Base-by-base conservation (phyloP, 2,113 vertebrate genomes). In the Pontoporia blainvillei region DNA sequence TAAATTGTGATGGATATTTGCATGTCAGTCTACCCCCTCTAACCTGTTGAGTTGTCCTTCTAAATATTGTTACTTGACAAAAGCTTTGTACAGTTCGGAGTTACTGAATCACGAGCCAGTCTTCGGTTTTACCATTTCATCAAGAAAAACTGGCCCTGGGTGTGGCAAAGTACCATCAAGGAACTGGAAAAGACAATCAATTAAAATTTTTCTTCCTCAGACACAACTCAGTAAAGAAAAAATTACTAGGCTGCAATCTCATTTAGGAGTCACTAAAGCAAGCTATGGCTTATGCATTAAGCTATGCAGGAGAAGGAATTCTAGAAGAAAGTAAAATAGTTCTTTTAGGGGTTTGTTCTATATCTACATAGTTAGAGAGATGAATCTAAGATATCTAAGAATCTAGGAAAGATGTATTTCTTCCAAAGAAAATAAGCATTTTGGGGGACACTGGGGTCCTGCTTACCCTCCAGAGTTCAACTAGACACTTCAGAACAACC, bases 1-100 rank as follows among this genome's bases (percentile, higher is more conserved):
- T 95, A 95, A 98, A 96, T 82, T 59, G 84, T 93, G 91, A 97
- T 89, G 66, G 94, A 96, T 95, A 95, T 94, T 93, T 96, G 64
- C 66, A 89, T 84, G 79, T 91, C 82, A 95, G 12, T 95, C 71
- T 90, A 57, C 7, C 44, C 54, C 10, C 36, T 97, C 96, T 95
- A 94, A 64, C 20, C 90, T 96, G 95, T 73, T 95, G 86, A 97
- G 90, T 82, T 92, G 97, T 98, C 31, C 66, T 86, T 96, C 78
- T 86, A 78, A 86, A 94, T 97, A 62, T 31, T 79, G 44, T 86
- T 91, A 91, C 49, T 91, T 96, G 75, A 62, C 71, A 97, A 93
- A 97, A 86, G 0, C 0, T 86, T 72, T 91, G 93, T 90, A 96
- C 44, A 93, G 81, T 88, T 79, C 91, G 8, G 44, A 93, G 27